phyloP scores from a whole-genome alignment of 2,797 vertebrate genomes.

The Anas bahamensis region DNA sequence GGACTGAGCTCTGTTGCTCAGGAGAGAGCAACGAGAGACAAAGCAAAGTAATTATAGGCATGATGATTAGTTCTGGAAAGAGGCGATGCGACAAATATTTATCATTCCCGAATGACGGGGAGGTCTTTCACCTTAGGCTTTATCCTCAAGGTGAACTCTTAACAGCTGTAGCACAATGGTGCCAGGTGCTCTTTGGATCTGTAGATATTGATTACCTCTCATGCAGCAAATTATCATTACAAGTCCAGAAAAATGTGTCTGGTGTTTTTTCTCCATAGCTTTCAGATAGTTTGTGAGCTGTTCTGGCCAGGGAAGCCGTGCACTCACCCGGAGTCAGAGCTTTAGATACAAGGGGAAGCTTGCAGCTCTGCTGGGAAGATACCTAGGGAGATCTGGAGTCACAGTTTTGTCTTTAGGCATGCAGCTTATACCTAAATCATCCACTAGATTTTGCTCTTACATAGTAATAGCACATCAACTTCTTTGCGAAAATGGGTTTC shows the following conservation, averaged over 20 bases:
- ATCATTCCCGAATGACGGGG: background rate
- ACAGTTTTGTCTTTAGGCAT: background rate
- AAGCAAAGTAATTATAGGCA: background rate
- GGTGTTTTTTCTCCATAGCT: background rate
- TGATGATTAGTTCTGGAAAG: background rate
- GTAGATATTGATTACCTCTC: background rate
- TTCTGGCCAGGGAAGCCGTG: background rate
- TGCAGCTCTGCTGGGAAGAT: background rate
- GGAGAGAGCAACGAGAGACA: background rate
- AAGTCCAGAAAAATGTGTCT: background rate
- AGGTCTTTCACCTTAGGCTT: constrained; percentile 15
- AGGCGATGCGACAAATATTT: background rate
- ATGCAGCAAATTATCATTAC: background rate
- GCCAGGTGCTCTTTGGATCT: constrained; percentile 6
- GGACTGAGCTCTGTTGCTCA: background rate
- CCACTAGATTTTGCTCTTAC: background rate
- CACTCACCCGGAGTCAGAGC: background rate
- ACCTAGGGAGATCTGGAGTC: background rate
- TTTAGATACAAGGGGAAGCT: background rate
- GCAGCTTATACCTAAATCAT: background rate
- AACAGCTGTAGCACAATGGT: background rate
- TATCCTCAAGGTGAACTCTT: constrained; percentile 35
- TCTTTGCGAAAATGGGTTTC: background rate
- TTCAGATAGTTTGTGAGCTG: background rate
- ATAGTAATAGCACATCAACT: background rate